Evolutionary conservation across 2,797 vertebrate species (phyloP).

Genomic region (Gymnothorax javanicus): DNA sequence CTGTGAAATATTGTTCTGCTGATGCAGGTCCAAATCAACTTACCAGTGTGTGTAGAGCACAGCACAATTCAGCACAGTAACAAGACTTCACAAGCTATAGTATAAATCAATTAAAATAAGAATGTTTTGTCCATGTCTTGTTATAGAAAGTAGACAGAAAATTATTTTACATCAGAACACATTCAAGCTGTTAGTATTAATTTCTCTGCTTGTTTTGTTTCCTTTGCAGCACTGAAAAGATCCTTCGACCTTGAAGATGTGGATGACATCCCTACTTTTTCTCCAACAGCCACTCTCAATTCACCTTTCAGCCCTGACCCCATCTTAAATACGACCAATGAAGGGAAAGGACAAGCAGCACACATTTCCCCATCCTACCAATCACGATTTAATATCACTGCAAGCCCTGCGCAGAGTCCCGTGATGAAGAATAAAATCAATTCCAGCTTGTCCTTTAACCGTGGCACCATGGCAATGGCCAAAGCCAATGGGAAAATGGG

Average conservation of each 20-base stretch:
- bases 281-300: slow-evolving; percentile 63
- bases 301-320: slow-evolving; percentile 61
- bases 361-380: slow-evolving; percentile 56
- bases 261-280: slow-evolving; percentile 66
- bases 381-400: slow-evolving; percentile 52
- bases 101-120: background rate
- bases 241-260: slow-evolving; percentile 85
- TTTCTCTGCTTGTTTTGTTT: slow-evolving; percentile 22
- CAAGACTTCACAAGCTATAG: background rate
- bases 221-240: slow-evolving; percentile 78
- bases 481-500: slow-evolving; percentile 54
- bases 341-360: slow-evolving; percentile 46
- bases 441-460: slow-evolving; percentile 76
- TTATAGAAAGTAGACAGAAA: background rate
- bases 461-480: slow-evolving; percentile 64
- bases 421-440: slow-evolving; percentile 64
- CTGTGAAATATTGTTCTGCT: background rate
- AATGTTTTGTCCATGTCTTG: background rate
- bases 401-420: slow-evolving; percentile 65
- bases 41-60: background rate
- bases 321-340: slow-evolving; percentile 59
- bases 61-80: background rate
- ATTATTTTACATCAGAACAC: background rate
- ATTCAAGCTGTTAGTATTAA: background rate
- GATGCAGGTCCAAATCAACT: background rate